phyloP scores from a whole-genome alignment of 2,888 invertebrate species.

The Leistus spinibarbis region DNA sequence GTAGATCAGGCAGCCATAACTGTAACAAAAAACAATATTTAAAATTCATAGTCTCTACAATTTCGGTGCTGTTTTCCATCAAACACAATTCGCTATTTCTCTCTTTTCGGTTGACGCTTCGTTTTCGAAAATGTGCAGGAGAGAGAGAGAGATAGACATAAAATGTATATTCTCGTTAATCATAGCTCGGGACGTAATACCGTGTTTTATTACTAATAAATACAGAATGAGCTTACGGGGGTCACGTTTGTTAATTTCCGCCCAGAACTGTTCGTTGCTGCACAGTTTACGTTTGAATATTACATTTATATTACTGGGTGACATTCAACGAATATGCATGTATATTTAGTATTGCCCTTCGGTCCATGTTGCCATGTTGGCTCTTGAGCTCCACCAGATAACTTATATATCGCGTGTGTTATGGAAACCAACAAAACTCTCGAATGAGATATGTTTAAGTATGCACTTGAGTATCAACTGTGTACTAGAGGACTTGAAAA shows the following conservation, averaged over 20 bases:
- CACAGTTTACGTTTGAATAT: constrained; percentile 42
- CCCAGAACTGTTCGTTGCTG: constrained; percentile 28
- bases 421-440: too few relatives aligned
- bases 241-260: constrained; percentile 50
- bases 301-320: constrained; percentile 38
- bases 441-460: too few relatives aligned
- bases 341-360: neutral
- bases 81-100: neutral
- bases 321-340: constrained; percentile 1
- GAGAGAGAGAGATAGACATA: neutral
- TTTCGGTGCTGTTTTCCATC: neutral
- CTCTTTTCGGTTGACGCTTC: neutral
- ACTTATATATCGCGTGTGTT: too few relatives aligned
- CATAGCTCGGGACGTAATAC: constrained; percentile 42
- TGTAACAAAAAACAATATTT: constrained; percentile 57
- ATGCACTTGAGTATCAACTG: too few relatives aligned
- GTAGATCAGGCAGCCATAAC: constrained; percentile 83
- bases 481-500: too few relatives aligned
- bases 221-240: constrained; percentile 47
- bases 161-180: constrained; percentile 25
- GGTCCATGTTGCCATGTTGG: too few relatives aligned
- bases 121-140: neutral
- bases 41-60: neutral
- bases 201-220: constrained; percentile 49
- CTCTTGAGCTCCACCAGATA: too few relatives aligned